These are phyloP conservation scores for Passerculus sandwichensis DNA, from an alignment of 2,797 vertebrate genomes.

Conservation along the genomic window DNA sequence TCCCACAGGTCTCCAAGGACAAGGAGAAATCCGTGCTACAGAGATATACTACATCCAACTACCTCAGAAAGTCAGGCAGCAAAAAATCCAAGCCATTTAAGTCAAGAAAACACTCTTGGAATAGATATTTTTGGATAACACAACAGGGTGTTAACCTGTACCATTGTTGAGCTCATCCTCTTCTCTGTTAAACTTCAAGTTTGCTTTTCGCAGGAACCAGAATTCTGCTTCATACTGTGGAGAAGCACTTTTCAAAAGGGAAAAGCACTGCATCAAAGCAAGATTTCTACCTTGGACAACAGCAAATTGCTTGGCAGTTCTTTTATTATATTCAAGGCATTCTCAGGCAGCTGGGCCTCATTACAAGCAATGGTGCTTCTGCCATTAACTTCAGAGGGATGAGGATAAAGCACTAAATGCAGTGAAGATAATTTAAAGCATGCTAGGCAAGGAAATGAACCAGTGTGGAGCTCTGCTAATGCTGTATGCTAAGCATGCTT, in stretches of 20 bases:
- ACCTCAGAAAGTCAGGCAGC: not conserved
- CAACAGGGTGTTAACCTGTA: not conserved
- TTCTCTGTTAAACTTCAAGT: not conserved
- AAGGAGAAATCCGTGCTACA: not conserved
- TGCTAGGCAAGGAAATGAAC: constrained; percentile 10
- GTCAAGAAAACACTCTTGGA: not conserved
- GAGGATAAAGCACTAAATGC: not conserved
- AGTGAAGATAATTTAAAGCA: constrained; percentile 22
- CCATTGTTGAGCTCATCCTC: not conserved
- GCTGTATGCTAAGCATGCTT: not conserved
- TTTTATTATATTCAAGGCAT: not conserved
- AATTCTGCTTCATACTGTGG: not conserved
- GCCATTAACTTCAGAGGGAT: constrained; percentile 37
- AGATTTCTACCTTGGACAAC: not conserved
- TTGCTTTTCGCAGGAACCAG: not conserved
- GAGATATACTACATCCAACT: not conserved
- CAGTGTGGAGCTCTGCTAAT: not conserved
- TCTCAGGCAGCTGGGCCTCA: constrained; percentile 14
- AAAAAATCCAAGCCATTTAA: not conserved
- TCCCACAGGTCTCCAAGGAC: not conserved
- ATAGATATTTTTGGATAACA: not conserved
- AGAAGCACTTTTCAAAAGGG: not conserved
- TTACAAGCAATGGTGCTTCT: not conserved
- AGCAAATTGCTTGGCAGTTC: constrained; percentile 4
- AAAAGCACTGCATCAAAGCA: constrained; percentile 7